A percentile compares a stretch with the other conserved stretches of the same genome.
phyloP scores from a whole-genome alignment of 2,888 invertebrate species.

The Dryadula phaetusa region DNA sequence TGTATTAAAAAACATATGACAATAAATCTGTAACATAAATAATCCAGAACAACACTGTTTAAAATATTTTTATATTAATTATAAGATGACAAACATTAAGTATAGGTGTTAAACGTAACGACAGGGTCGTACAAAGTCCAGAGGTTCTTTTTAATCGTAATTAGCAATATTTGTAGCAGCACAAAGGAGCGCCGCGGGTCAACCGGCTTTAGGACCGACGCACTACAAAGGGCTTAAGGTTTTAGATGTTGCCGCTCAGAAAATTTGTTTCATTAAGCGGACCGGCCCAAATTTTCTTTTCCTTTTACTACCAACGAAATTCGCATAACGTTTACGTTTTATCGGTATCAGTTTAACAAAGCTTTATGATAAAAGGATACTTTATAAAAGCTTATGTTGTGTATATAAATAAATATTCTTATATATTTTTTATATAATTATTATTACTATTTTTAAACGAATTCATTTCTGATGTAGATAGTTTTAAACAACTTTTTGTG shows the following conservation, averaged over 20 bases:
- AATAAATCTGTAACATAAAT: background rate
- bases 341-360: conserved; percentile 58
- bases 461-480: too few species aligned
- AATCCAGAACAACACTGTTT: background rate
- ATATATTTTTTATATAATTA: background rate
- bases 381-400: conserved; percentile 38
- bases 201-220: conserved; percentile 67
- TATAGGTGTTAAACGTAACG: conserved; percentile 47
- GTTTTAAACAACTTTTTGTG: too few species aligned
- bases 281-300: conserved; percentile 71
- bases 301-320: conserved; percentile 63
- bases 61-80: background rate
- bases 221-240: conserved; percentile 80
- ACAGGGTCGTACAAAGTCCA: conserved; percentile 36
- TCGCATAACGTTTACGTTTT: conserved; percentile 65
- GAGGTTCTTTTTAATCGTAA: conserved; percentile 74
- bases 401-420: background rate
- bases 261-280: conserved; percentile 82
- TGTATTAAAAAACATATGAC: too few species aligned
- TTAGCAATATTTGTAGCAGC: conserved; percentile 75
- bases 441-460: background rate
- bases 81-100: conserved; percentile 37
- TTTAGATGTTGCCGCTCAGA: conserved; percentile 77
- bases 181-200: conserved; percentile 72
- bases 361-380: conserved; percentile 44